A percentile compares a stretch with the other conserved stretches of the same genome.
These are phyloP conservation scores for Haemorhous mexicanus DNA, from an alignment of 2,113 vertebrate genomes.

Conservation along the genomic window DNA sequence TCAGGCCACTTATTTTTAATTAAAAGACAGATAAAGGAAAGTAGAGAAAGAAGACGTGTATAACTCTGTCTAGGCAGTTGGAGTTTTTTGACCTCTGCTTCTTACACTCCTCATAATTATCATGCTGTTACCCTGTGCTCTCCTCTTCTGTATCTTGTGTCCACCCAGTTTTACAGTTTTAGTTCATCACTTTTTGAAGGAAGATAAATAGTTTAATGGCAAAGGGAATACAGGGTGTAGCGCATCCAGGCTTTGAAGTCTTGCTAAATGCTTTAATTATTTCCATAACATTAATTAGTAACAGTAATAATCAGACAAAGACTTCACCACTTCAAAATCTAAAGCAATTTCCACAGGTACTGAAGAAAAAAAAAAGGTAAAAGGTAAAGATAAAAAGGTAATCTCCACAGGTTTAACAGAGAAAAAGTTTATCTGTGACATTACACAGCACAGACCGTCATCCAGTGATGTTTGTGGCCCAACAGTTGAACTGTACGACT, in stretches of 20 bases:
- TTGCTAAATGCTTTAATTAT: not conserved
- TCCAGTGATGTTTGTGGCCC: not conserved
- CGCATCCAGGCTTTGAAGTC: not conserved
- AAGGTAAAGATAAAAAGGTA: not conserved
- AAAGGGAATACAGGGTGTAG: not conserved
- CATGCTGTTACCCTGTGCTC: not conserved
- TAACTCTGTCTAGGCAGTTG: not conserved
- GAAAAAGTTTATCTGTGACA: not conserved
- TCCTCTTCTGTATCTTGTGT: not conserved
- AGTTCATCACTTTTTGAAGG: not conserved
- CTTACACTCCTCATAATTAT: not conserved
- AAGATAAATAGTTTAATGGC: not conserved
- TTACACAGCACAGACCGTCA: not conserved
- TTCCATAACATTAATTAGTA: not conserved
- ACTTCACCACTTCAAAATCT: not conserved
- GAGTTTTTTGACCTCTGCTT: constrained; percentile 1
- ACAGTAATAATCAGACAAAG: not conserved
- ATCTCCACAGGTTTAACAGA: not conserved
- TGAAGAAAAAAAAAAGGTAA: not conserved
- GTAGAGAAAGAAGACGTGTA: not conserved
- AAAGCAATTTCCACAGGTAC: not conserved
- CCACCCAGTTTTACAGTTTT: not conserved
- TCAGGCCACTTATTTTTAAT: constrained; percentile 7
- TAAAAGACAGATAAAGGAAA: not conserved
- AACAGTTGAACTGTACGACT: not conserved